Evolutionary conservation across 2,113 vertebrate genomes (phyloP), one percentile per base, ranked within the genome.

Genomic region (Charadrius vociferus): DNA sequence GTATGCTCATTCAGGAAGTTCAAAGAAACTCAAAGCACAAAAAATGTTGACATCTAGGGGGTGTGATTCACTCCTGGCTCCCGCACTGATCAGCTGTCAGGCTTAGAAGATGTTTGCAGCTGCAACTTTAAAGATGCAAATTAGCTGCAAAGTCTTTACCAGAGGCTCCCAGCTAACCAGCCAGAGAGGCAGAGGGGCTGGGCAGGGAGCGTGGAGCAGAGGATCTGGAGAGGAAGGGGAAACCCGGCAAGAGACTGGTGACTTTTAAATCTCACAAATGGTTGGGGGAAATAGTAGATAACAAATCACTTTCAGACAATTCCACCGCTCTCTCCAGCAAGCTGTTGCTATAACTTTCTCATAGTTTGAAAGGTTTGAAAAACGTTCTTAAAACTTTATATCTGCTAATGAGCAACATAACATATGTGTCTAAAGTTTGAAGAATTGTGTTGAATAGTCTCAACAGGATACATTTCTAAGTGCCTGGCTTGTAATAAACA

Each of bases 11-110:
- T 73, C 50, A 86, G 32, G 34, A 95, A 96, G 88, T 90, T 93
- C 86, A 95, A 97, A 97, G 95, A 93, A 79, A 47, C 32, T 82
- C 75, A 93, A 22, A 84, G 83, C 37, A 75, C 17, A 47, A 52
- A 80, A 71, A 55, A 45, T 70, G 65, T 67, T 88, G 88, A 49
- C 80, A 85, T 56, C 29, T 49, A 47, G 14, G 26, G 45, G 13
- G 49, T 68, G 47, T 68, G 65, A 94, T 81, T 85, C 67, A 30
- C 43, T 81, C 77, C 41, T 71, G 55, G 41, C 34, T 93, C 52
- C 52, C 18, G 12, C 21, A 26, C 39, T 83, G 32, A 49, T 77
- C 9, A 1, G 7, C 68, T 67, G 37, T 55, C 84, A 93, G 37
- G 7, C 47, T 81, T 29, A 55, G 52, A 84, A 27, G 56, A 12